Conservation (phyloP, 2,797 vertebrate genomes). For the Vultur gryphus region DNA sequence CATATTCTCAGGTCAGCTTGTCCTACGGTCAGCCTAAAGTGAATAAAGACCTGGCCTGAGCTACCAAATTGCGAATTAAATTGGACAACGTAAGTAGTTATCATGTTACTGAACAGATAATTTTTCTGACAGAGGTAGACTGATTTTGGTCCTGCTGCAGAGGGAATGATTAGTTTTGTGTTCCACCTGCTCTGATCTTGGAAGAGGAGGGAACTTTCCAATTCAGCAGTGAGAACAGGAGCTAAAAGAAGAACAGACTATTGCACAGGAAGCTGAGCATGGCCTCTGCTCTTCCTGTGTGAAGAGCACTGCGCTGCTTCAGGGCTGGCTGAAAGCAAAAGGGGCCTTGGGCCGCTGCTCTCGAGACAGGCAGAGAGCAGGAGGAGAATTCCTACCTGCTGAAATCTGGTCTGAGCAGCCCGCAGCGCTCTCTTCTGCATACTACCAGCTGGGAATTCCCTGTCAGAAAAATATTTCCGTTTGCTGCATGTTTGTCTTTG, state of each 20-base stretch:
- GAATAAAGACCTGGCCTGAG: background rate
- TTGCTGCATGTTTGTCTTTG: background rate
- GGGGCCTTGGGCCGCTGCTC: background rate
- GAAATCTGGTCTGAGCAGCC: background rate
- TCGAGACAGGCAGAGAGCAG: background rate
- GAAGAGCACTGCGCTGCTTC: background rate
- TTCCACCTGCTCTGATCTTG: background rate
- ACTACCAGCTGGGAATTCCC: background rate
- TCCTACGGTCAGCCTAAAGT: background rate
- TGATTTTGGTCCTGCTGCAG: background rate
- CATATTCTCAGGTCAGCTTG: background rate
- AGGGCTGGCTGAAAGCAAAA: background rate
- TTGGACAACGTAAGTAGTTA: background rate
- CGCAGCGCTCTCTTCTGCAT: background rate
- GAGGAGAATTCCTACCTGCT: background rate
- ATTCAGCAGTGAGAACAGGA: background rate
- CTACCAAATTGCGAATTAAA: background rate
- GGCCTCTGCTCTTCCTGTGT: constrained; percentile 15
- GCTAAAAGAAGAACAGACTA: background rate
- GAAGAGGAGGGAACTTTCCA: background rate
- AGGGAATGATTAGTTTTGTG: background rate
- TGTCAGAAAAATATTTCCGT: background rate
- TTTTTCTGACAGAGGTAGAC: background rate
- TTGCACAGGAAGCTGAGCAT: constrained; percentile 9
- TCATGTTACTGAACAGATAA: background rate